A percentile compares a stretch with the other conserved stretches of the same genome.
Conservation (phyloP, 2,888 invertebrate genomes). For the Dexiosoma caninum region DNA sequence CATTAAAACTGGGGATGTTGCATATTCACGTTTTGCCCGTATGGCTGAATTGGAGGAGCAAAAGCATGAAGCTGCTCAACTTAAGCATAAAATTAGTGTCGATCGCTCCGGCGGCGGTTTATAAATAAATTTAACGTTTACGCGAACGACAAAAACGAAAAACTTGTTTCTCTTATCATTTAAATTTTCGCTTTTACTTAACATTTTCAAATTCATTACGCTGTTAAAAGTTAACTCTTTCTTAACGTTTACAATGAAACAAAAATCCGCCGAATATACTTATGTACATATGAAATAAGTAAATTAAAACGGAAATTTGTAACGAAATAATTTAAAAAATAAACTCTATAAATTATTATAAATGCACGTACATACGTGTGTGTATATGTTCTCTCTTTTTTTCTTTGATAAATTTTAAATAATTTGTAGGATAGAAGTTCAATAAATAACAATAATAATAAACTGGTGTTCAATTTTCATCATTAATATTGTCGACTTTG, state of each 20-base stretch:
- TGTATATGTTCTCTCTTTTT: not conserved
- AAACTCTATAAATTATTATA: slow-evolving; percentile 31
- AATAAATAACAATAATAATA: no score
- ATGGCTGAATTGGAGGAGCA: slow-evolving; percentile 95
- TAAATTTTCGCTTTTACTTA: not conserved
- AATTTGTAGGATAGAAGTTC: no score
- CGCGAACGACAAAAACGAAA: slow-evolving; percentile 19
- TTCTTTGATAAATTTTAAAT: no score
- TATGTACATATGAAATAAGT: slow-evolving; percentile 9
- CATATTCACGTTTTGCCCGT: slow-evolving; percentile 95
- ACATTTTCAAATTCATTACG: slow-evolving; percentile 33
- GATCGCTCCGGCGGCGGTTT: slow-evolving; percentile 97
- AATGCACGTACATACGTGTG: not conserved
- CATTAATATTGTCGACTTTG: no score
- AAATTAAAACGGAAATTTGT: slow-evolving; percentile 5
- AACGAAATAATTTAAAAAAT: slow-evolving; percentile 48
- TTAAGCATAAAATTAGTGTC: slow-evolving; percentile 90
- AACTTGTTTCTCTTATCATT: not conserved
- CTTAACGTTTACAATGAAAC: slow-evolving; percentile 15
- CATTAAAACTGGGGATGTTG: slow-evolving; percentile 96
- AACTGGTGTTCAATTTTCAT: no score
- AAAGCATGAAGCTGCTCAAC: slow-evolving; percentile 85
- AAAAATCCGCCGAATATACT: slow-evolving; percentile 25
- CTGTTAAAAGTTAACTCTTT: slow-evolving; percentile 40
- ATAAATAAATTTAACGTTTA: slow-evolving; percentile 78